Percentiles rank a stretch among this genome's conserved stretches.
Evolutionary conservation across 2,797 vertebrate genomes (phyloP).

Genomic region (Syngnathus rostellatus): DNA sequence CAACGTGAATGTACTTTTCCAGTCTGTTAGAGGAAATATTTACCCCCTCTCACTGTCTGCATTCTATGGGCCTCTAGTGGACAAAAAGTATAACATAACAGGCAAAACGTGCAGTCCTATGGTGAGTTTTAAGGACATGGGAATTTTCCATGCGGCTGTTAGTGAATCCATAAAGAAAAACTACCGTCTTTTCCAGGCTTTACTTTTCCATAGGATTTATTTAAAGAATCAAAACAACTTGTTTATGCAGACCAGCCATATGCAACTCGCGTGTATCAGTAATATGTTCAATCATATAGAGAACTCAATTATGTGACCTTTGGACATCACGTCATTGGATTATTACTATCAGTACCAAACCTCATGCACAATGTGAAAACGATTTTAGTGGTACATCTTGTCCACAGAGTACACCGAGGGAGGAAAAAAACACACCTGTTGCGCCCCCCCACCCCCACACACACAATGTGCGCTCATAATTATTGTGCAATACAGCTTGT

Average conservation of each 20-base stretch:
- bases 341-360: constrained; percentile 2
- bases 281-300: neutral
- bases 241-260: neutral
- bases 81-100: constrained; percentile 15
- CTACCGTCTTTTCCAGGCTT: constrained; percentile 6
- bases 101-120: neutral
- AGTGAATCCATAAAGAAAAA: neutral
- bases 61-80: constrained; percentile 59
- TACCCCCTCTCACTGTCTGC: constrained; percentile 15
- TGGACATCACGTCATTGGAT: constrained; percentile 9
- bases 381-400: constrained; percentile 2
- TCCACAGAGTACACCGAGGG: constrained; percentile 8
- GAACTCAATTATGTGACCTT: constrained; percentile 7
- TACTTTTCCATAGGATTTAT: neutral
- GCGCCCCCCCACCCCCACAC: neutral
- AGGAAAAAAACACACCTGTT: constrained; percentile 9
- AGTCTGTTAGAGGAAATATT: constrained; percentile 33
- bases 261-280: neutral
- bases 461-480: neutral
- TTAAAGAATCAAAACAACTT: neutral
- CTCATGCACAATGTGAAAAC: constrained; percentile 17
- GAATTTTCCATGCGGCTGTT: constrained; percentile 34
- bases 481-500: constrained; percentile 36
- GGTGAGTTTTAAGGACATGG: neutral
- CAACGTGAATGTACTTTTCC: constrained; percentile 44